Percentiles rank a stretch among this genome's conserved stretches.
Conservation (phyloP, 2,797 vertebrate genomes). For the Poecile montanus region DNA sequence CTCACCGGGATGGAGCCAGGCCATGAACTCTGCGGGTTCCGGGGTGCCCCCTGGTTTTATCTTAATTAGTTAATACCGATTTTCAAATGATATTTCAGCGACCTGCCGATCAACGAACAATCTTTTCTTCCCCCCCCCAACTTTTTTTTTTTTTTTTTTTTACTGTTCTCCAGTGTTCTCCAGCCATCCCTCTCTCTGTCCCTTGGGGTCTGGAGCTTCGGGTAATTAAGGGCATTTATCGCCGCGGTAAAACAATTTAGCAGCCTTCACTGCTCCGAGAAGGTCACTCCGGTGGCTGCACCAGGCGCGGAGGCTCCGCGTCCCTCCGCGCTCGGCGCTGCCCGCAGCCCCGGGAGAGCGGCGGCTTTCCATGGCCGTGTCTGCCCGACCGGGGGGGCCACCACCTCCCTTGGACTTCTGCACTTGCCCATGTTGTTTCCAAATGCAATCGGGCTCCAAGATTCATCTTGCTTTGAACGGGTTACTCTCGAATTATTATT, state of each 20-base stretch:
- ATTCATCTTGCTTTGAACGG: neutral
- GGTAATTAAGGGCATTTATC: conserved; percentile 46
- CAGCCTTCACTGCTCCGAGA: neutral
- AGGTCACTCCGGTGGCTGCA: conserved; percentile 1
- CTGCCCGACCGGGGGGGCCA: too few species aligned
- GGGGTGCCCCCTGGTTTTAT: neutral
- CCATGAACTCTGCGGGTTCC: neutral
- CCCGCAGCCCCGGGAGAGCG: neutral
- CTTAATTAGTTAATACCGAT: neutral
- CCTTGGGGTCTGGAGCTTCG: neutral
- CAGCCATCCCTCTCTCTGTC: neutral
- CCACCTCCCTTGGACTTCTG: neutral
- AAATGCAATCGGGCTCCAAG: neutral
- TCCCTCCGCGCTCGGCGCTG: neutral
- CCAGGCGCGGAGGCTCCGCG: neutral
- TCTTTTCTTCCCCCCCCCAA: neutral
- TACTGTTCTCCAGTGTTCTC: neutral
- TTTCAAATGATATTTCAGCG: neutral
- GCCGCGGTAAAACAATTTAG: conserved; percentile 42
- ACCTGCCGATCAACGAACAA: neutral
- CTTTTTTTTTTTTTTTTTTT: too few species aligned
- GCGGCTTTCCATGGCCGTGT: neutral
- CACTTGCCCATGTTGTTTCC: neutral
- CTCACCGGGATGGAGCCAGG: neutral
- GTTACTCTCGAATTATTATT: fast-evolving